Evolutionary conservation across 2,888 invertebrate species (phyloP).

Genomic region (Rhogogaster chlorosoma): DNA sequence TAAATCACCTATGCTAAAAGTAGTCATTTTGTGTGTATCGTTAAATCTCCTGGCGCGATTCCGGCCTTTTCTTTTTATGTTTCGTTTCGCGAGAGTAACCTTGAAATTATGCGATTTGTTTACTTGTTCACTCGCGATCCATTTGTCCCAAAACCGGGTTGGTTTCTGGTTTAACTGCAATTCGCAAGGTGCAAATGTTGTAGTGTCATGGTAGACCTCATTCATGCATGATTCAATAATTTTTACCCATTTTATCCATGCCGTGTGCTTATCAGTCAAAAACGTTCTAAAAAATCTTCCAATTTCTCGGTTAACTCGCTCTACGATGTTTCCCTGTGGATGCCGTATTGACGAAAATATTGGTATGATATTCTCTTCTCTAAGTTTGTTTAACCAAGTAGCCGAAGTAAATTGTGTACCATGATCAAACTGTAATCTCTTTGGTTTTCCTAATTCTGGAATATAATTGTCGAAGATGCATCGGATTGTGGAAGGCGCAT

Average conservation of each 20-base stretch:
- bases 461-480: constrained; percentile 7
- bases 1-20: no score
- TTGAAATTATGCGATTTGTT: no score
- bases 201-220: neutral
- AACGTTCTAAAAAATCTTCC: neutral
- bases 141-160: neutral
- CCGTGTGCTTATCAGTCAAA: neutral
- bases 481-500: neutral
- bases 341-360: neutral
- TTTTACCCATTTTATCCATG: neutral
- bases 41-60: no score
- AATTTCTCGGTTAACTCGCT: neutral
- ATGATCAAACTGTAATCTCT: constrained; percentile 3
- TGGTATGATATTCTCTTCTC: no score
- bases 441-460: neutral
- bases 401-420: constrained; percentile 22
- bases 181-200: neutral
- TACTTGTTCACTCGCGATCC: no score
- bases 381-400: neutral
- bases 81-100: no score
- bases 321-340: neutral
- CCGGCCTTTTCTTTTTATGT: no score
- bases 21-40: no score
- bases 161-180: neutral
- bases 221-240: neutral